Evolutionary conservation across 2,113 vertebrate genomes (phyloP), one percentile per base, ranked within the genome.

Genomic region (Notarius quadriscutis): DNA sequence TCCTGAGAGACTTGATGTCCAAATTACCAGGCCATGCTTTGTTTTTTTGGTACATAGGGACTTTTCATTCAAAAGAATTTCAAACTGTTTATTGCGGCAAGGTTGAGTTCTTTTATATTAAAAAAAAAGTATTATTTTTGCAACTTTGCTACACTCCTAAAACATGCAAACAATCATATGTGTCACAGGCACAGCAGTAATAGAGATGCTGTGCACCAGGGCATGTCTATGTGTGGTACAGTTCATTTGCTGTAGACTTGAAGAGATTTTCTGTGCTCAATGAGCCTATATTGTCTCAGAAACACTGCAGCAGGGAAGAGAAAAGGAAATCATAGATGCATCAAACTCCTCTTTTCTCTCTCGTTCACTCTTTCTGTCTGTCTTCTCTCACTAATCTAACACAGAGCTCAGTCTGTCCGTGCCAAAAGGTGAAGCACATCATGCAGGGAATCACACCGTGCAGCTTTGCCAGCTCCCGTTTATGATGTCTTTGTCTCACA

Each of bases 1-100:
- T 89, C 89, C 82, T 77, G 79, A 91, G 93, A 94, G 92, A 93
- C 91, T 86, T 89, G 88, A 91, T 93, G 93, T 95, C 94, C 93
- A 94, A 92, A 93, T 95, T 72, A 89, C 92, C 84, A 34, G 72
- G 86, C 86, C 62, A 85, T 89, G 87, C 91, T 92, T 51, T 90
- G 87, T 83, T 57, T 57, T 74, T 81, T 85, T 91, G 90, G 86
- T 72, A n/a, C 75, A 74, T 8, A 30, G 69, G 63, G 84, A 79
- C 87, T 84, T 84, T 88, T 62, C 65, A n/a, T 72, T 75, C 74
- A 82, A 85, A 88, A 87, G 65, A 75, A 83, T 79, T 79, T 78
- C 51, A 9, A 80, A 83, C 79, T 82, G 18, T 83, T 51, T 62
- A 55, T 55, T 63, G 81, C 50, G 22, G 55, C 57, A 85, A 11